Conservation (phyloP, 1,140 invertebrate species). For the Battus philenor region DNA sequence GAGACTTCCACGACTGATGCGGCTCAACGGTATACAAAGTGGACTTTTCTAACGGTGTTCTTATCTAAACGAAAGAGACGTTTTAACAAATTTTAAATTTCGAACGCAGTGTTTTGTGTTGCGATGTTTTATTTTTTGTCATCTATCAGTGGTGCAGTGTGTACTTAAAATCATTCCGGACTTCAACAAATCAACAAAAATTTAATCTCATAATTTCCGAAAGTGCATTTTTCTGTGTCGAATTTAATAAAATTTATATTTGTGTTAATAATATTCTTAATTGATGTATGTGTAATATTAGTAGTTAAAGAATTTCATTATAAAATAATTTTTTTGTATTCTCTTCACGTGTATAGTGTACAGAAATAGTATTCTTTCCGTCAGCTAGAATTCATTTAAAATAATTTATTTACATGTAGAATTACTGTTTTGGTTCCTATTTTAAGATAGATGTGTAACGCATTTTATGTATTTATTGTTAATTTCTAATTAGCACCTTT, state of each 20-base stretch:
- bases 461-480: constrained; percentile 55
- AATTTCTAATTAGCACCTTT: constrained; percentile 38
- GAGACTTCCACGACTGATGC: constrained; percentile 76
- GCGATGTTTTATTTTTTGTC: constrained; percentile 1
- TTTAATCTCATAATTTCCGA: no score
- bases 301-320: no score
- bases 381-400: constrained; percentile 40
- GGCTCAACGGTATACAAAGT: constrained; percentile 65
- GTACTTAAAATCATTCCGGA: constrained; percentile 9
- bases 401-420: constrained; percentile 61
- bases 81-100: constrained; percentile 15
- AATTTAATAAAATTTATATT: no score
- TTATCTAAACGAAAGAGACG: constrained; percentile 24
- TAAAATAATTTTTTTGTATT: no score
- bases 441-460: constrained; percentile 53
- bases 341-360: constrained; percentile 57
- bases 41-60: constrained; percentile 43
- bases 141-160: neutral
- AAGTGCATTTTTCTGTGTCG: no score
- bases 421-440: constrained; percentile 69
- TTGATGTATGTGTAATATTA: no score
- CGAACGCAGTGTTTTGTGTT: constrained; percentile 13
- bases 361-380: constrained; percentile 44
- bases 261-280: no score
- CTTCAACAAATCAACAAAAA: no score